Evolutionary conservation across 1,140 invertebrate genomes (phyloP).

Genomic region (Philaenus spumarius): DNA sequence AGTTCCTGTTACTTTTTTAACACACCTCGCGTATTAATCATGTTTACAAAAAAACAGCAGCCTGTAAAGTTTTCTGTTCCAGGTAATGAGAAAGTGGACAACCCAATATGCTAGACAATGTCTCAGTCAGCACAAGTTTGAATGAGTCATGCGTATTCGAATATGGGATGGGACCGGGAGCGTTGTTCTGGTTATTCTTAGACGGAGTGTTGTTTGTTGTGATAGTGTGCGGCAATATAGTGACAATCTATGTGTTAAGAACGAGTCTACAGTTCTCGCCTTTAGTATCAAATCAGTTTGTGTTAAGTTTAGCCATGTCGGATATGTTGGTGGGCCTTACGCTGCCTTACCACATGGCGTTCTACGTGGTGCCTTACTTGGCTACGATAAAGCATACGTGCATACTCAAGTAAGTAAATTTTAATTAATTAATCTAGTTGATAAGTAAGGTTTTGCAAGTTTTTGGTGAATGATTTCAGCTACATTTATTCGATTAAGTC

Average conservation of each 20-base stretch:
- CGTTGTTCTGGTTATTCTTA: conserved; percentile 46
- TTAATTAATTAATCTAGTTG: no score
- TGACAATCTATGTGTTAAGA: conserved; percentile 62
- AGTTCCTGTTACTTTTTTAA: no score
- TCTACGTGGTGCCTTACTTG: conserved; percentile 53
- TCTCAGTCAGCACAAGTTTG: neutral
- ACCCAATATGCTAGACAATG: no score
- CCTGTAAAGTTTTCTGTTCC: no score
- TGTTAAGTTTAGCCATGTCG: conserved; percentile 61
- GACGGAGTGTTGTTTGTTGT: conserved; percentile 54
- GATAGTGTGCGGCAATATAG: conserved; percentile 60
- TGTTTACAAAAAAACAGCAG: no score
- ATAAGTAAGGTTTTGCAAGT: no score
- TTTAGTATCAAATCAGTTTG: conserved; percentile 62
- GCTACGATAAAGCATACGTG: conserved; percentile 51
- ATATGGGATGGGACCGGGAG: neutral
- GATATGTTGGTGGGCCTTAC: conserved; percentile 65
- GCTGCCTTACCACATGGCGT: conserved; percentile 63
- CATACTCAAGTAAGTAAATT: conserved; percentile 26
- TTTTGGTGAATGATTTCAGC: no score
- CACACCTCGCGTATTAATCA: no score
- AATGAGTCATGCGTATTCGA: neutral
- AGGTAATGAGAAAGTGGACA: no score
- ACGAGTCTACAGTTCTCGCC: conserved; percentile 54
- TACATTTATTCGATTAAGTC: no score